Conservation (phyloP, 2,113 vertebrate species). For the Gadus macrocephalus region DNA sequence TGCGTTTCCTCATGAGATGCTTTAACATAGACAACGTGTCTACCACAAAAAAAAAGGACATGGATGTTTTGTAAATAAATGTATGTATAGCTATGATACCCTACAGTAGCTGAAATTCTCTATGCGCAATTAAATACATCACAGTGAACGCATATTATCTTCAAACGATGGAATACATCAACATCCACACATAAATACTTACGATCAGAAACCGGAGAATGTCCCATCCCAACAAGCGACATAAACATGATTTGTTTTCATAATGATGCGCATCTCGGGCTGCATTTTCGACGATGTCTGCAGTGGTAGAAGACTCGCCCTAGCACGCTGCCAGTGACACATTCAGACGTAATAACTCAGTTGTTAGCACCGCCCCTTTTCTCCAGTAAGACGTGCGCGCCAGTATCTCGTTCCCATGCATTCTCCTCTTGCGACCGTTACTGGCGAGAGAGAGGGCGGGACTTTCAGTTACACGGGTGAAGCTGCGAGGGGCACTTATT, state of each 20-base stretch:
- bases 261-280: slow-evolving; percentile 46
- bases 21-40: neutral
- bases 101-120: slow-evolving; percentile 12
- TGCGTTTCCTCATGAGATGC: slow-evolving; percentile 3
- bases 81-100: slow-evolving; percentile 11
- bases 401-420: too few species aligned
- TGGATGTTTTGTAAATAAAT: neutral
- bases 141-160: neutral
- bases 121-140: slow-evolving; percentile 15
- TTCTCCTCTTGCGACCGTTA: too few species aligned
- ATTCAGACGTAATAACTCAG: slow-evolving; percentile 47
- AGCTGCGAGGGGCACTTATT: too few species aligned
- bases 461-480: too few species aligned
- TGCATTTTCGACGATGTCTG: slow-evolving; percentile 53
- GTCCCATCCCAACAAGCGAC: slow-evolving; percentile 38
- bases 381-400: neutral
- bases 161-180: neutral
- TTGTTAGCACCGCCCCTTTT: neutral
- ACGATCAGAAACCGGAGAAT: slow-evolving; percentile 3
- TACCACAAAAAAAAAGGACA: neutral
- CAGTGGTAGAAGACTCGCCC: slow-evolving; percentile 68
- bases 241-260: slow-evolving; percentile 20
- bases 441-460: too few species aligned
- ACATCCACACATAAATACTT: slow-evolving; percentile 3
- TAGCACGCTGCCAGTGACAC: slow-evolving; percentile 57